Evolutionary conservation across 2,888 invertebrate genomes (phyloP).

Genomic region (Ashinkailepas kermadecensis): DNA sequence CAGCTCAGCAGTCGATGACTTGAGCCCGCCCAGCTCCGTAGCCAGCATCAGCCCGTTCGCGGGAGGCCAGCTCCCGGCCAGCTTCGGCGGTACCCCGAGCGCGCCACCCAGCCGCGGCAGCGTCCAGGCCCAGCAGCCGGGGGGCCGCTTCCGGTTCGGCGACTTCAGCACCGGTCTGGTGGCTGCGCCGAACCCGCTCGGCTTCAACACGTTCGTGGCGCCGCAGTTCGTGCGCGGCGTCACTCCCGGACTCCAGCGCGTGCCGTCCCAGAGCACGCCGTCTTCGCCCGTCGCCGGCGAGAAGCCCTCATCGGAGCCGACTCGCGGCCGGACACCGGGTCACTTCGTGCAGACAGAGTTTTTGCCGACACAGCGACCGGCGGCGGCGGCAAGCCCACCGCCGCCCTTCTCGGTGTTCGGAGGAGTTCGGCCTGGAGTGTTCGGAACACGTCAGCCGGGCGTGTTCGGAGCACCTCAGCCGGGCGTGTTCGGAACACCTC

Average conservation of each 20-base stretch:
- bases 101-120: background rate
- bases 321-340: too few relatives aligned
- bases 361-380: too few relatives aligned
- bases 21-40: background rate
- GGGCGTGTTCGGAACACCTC: too few relatives aligned
- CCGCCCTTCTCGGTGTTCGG: too few relatives aligned
- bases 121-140: background rate
- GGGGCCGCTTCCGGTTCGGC: background rate
- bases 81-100: background rate
- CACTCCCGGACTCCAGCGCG: slow-evolving; percentile 77
- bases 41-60: background rate
- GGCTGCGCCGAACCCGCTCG: background rate
- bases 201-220: slow-evolving; percentile 58
- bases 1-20: background rate
- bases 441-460: too few relatives aligned
- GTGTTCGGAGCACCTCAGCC: too few relatives aligned
- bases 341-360: too few relatives aligned
- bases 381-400: too few relatives aligned
- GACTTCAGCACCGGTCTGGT: background rate
- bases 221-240: slow-evolving; percentile 51
- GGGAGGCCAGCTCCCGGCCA: background rate
- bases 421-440: too few relatives aligned
- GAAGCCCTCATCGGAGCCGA: too few relatives aligned
- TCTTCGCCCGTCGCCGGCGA: slow-evolving; percentile 78
- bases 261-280: slow-evolving; percentile 95